A percentile compares a stretch with the other conserved stretches of the same genome.
Evolutionary conservation across 1,140 invertebrate genomes (phyloP).

Genomic region (Episyrphus balteatus): DNA sequence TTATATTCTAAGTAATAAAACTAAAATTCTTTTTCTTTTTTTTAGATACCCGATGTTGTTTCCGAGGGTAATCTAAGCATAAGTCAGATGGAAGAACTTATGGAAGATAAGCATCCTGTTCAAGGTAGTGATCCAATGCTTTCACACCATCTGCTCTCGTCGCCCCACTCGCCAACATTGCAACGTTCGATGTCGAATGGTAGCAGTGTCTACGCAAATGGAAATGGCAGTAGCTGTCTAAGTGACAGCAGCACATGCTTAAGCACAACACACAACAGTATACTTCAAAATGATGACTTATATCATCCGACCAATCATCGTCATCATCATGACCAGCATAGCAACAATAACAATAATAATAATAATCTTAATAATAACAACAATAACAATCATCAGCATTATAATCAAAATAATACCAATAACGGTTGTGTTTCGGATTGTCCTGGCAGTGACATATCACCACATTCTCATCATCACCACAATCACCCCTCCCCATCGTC

Average conservation of each 20-base stretch:
- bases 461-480: conserved; percentile 1
- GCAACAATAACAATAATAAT: not conserved
- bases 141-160: conserved; percentile 40
- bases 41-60: conserved; percentile 26
- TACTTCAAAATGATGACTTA: not conserved
- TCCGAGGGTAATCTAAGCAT: conserved; percentile 47
- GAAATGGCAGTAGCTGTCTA: conserved; percentile 3
- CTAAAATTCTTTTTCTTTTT: not conserved
- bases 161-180: conserved; percentile 39
- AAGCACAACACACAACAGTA: not conserved
- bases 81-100: conserved; percentile 64
- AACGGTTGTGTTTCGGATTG: not conserved
- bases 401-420: not conserved
- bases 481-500: not conserved
- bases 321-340: conserved; percentile 11
- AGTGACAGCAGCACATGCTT: not conserved
- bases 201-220: conserved; percentile 4
- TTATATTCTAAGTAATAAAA: no score
- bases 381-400: not conserved
- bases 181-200: conserved; percentile 4
- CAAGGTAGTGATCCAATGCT: conserved; percentile 53
- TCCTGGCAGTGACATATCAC: not conserved
- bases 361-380: conserved; percentile 1
- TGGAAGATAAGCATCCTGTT: conserved; percentile 67
- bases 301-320: not conserved